A percentile compares a stretch with the other conserved stretches of the same genome.
Evolutionary conservation across 1,140 invertebrate species (phyloP).

Genomic region (Drosophila baimaii): DNA sequence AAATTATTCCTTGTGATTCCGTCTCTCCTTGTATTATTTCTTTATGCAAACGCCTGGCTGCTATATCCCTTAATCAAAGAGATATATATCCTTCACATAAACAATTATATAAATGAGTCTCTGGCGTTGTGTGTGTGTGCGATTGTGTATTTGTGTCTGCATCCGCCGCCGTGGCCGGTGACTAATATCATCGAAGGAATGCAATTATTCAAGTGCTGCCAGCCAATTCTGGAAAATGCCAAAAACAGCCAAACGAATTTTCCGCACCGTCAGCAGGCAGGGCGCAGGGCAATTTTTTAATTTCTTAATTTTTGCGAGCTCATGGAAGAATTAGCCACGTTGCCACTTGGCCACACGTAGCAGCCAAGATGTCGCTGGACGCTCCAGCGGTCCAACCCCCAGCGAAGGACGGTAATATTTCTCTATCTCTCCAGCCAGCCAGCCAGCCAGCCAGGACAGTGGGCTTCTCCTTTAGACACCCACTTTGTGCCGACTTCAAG

Average conservation of each 20-base stretch:
- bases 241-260: conserved; percentile 75
- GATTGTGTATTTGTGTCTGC: conserved; percentile 31
- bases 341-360: conserved; percentile 57
- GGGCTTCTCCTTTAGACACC: conserved; percentile 1
- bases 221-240: conserved; percentile 70
- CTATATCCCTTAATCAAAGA: conserved; percentile 24
- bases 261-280: conserved; percentile 70
- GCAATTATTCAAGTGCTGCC: conserved; percentile 76
- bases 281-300: conserved; percentile 79
- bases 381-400: conserved; percentile 15
- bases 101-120: conserved; percentile 48
- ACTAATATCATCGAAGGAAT: conserved; percentile 56
- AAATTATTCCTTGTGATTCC: not conserved
- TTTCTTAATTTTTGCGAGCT: conserved; percentile 83
- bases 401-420: conserved; percentile 62
- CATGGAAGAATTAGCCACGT: conserved; percentile 74
- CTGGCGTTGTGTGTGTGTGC: conserved; percentile 24
- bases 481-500: not conserved
- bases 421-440: conserved; percentile 51
- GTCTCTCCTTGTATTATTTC: not conserved
- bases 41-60: not conserved
- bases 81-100: conserved; percentile 20
- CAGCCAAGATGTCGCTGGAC: conserved; percentile 61
- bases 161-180: conserved; percentile 18
- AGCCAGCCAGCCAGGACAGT: conserved; percentile 3